Evolutionary conservation across 2,797 vertebrate genomes (phyloP), one percentile per base, ranked within the genome.

Genomic region (Denticeps clupeoides): DNA sequence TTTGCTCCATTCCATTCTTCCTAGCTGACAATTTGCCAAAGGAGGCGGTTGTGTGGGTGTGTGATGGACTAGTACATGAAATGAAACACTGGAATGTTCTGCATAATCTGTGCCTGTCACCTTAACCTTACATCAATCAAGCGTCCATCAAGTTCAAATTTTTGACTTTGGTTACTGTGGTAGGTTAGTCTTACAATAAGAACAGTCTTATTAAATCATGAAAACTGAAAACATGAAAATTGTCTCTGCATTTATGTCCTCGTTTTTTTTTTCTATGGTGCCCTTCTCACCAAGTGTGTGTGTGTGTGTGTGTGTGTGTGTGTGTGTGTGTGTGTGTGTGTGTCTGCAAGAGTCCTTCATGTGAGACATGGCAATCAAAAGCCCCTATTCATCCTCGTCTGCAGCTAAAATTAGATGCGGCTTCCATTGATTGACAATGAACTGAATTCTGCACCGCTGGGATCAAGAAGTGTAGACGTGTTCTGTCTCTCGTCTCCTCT

Each of bases 1-100:
- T 67, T 35, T 13, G 33, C 59, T 67, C 56, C 65, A 49, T 69
- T 71, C 68, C 60, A 55, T 70, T 24, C 21, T 61, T 64, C 31
- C 7, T 33, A 4, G 32, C 3, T 32, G 18, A 58, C 69, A 58
- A 50, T 47, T 8, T 2, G 6, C 10, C 29, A 29, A 40, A 60
- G 59, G 61, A 56, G 58, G n/a, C 41, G 38, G 25, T 53, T 37
- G 48, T 27, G 26, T 16, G 41, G 26, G 23, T 42, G 22, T 9
- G 24, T 44, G 22, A 24, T 22, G 13, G 11, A 22, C 12, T 23
- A 64, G 59, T 53, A 64, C 55, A 55, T 41, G 46, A 46, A 67
- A 49, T 10, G 42, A n/a, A n/a, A n/a, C n/a, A n/a, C n/a, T n/a
- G n/a, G n/a, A n/a, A n/a, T n/a, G n/a, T n/a, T n/a, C n/a, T n/a